Conservation (phyloP, 2,888 invertebrate species). For the Drosophila incognita region DNA sequence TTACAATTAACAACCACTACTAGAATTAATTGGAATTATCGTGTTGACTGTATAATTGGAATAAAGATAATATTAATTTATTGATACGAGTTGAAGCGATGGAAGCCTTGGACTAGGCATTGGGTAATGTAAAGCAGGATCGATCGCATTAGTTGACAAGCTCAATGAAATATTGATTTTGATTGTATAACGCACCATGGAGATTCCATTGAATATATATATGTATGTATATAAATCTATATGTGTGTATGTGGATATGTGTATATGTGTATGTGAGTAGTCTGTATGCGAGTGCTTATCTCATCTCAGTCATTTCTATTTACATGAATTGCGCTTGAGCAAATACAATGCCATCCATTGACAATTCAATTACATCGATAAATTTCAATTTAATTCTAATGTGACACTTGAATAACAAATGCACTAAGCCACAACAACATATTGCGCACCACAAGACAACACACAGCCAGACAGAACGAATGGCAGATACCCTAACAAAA, state of each 20-base stretch:
- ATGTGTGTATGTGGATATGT: background rate
- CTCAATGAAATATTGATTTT: constrained; percentile 56
- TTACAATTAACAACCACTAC: background rate
- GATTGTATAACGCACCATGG: constrained; percentile 63
- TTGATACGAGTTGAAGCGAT: constrained; percentile 23
- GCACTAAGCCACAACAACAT: constrained; percentile 18
- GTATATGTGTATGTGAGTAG: background rate
- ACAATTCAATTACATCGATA: constrained; percentile 70
- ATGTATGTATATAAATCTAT: rapidly evolving
- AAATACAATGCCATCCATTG: constrained; percentile 69
- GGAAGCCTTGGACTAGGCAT: constrained; percentile 73
- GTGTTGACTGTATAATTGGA: background rate
- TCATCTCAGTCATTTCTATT: constrained; percentile 63
- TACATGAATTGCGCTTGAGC: constrained; percentile 71
- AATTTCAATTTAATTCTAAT: constrained; percentile 71
- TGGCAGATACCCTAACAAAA: constrained; percentile 29
- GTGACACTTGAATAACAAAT: constrained; percentile 63
- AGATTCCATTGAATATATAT: constrained; percentile 28
- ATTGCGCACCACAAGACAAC: background rate
- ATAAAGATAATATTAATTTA: constrained; percentile 10
- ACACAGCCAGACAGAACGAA: constrained; percentile 4
- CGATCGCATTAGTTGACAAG: constrained; percentile 52
- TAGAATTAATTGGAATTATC: background rate
- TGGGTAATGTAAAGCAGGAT: constrained; percentile 70
- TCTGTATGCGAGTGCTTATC: constrained; percentile 29